Conservation (phyloP, 2,888 invertebrate genomes). For the Fragum sueziense region DNA sequence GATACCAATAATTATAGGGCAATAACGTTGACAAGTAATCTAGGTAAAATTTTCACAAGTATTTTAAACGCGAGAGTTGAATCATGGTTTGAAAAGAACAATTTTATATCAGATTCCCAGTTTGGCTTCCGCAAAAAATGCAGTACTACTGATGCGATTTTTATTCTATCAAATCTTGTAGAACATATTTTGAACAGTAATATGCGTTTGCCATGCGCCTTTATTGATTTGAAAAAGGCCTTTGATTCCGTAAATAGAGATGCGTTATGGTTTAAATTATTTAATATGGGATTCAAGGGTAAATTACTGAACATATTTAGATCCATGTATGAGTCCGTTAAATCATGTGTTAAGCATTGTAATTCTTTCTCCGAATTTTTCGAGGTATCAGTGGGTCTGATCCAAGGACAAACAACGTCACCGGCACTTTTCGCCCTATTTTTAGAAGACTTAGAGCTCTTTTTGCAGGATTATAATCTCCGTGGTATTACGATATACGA, state of each 20-base stretch:
- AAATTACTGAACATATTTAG: slow-evolving; percentile 8
- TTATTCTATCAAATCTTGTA: slow-evolving; percentile 4
- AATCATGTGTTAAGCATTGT: too few relatives aligned
- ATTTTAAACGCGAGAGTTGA: slow-evolving; percentile 16
- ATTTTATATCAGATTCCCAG: too few relatives aligned
- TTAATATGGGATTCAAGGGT: slow-evolving; percentile 5
- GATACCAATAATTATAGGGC: too few relatives aligned
- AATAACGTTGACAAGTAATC: too few relatives aligned
- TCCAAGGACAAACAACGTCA: background rate
- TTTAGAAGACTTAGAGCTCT: too few relatives aligned
- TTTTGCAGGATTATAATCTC: too few relatives aligned
- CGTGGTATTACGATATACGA: too few relatives aligned
- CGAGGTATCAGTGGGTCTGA: too few relatives aligned
- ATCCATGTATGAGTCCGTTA: slow-evolving; percentile 21
- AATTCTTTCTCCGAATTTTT: too few relatives aligned
- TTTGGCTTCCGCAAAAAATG: too few relatives aligned
- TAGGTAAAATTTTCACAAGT: background rate
- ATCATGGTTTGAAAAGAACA: too few relatives aligned
- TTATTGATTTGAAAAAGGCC: slow-evolving; percentile 17
- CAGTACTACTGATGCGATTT: slow-evolving; percentile 6
- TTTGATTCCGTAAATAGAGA: slow-evolving; percentile 25
- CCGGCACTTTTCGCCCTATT: slow-evolving; percentile 14
- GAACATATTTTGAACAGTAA: background rate
- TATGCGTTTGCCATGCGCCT: background rate
- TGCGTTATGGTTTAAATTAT: slow-evolving; percentile 24